Base-by-base conservation (phyloP, 1,140 invertebrate genomes). In the Akabosia matsudoensis region DNA sequence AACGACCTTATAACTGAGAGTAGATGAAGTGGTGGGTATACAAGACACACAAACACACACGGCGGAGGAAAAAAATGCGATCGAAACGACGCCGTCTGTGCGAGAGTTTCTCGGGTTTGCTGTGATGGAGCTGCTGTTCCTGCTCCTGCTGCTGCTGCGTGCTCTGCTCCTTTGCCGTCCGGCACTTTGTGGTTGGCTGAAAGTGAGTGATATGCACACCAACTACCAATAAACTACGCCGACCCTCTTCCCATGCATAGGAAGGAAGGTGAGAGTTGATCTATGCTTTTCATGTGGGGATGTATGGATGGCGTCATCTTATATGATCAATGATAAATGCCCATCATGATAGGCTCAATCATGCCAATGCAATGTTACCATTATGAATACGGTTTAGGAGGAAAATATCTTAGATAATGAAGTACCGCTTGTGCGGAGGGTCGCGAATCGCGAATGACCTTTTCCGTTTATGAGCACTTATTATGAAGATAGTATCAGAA, bases 71-170 rank as follows among this genome's bases (percentile, higher is more conserved):
- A 13, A 67, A 67, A 67, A 31, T 67, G 61, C 61, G 61, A 67
- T 67, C 61, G 61, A 67, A 67, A 67, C n/a, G 61, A 67, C 61
- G 61, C 61, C 61, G 61, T 67, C 61, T 67, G 61, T 67, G n/a
- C 61, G 28, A 30, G 7, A 13, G 28, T 28, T 30, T 67, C 31
- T 30, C 24, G n/a, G n/a, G n/a, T n/a, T 31, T 30, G n/a, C 61
- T 67, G 30, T 30, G 61, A 67, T 67, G 61, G 61, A 67, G 61
- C 61, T 67, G 61, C 61, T 67, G 61, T 67, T 10, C 54, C 61
- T 67, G 7, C 22, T n/a, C n/a, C n/a, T n/a, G n/a, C n/a, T n/a
- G 61, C 61, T 31, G 61, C 61, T 67, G 61, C 61, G 61, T 67
- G 61, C 61, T 67, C 61, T 3, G 26, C 30, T 24, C 4, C 54